Evolutionary conservation across 2,797 vertebrate species (phyloP).

Genomic region (Schizopygopsis pylzovi): DNA sequence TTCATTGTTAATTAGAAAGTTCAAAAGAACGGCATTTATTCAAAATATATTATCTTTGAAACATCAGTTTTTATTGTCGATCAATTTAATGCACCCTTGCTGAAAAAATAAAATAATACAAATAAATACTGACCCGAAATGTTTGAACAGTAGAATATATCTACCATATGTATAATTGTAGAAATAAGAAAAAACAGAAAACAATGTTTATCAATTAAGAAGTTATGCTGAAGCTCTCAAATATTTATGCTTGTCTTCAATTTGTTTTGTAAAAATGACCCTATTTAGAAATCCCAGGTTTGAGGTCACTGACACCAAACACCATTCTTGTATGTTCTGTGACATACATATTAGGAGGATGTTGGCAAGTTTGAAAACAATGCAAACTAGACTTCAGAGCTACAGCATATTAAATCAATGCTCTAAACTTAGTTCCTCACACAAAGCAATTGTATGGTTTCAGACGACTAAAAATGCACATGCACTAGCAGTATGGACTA

Average conservation of each 20-base stretch:
- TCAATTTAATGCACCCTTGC: background rate
- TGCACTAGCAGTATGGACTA: background rate
- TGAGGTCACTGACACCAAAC: background rate
- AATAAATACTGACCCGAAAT: no score
- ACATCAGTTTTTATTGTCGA: background rate
- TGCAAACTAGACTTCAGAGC: background rate
- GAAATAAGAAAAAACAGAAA: background rate
- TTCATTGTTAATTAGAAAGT: background rate
- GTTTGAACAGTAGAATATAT: background rate
- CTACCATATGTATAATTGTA: background rate
- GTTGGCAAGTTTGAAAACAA: background rate
- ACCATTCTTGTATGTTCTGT: background rate
- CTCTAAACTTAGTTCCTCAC: background rate
- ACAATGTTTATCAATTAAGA: background rate
- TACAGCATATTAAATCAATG: background rate
- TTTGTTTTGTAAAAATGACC: background rate
- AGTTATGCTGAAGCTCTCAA: background rate
- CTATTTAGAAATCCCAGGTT: background rate
- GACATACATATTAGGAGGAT: background rate
- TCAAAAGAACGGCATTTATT: background rate
- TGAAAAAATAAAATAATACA: no score
- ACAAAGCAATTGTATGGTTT: background rate
- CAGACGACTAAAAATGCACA: background rate
- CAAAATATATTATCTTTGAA: background rate
- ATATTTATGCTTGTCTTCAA: background rate